Evolutionary conservation across 2,113 vertebrate genomes (phyloP), one percentile per base, ranked within the genome.

Genomic region (human (Homo sapiens)): DNA sequence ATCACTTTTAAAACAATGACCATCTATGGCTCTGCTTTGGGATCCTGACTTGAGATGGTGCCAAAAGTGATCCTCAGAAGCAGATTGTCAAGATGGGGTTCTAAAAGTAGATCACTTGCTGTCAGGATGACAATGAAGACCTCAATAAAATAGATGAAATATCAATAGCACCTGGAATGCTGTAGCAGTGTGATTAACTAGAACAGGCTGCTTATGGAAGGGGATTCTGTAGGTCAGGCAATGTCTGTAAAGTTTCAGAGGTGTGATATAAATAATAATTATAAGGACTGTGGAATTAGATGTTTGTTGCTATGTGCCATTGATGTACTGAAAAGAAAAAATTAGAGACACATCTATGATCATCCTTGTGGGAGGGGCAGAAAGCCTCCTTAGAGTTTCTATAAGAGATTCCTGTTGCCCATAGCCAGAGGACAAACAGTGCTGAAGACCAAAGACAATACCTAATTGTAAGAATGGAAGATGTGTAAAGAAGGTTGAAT

Each of bases 61-160:
- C 25, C 16, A 57, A 57, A 89, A 66, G 30, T 35, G 35, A 92
- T 64, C 66, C n/a, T 73, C 30, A 68, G n/a, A 55, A 84, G 13
- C 35, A 16, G 1, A 25, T 9, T 25, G 5, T 22, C 64, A 79
- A 25, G 10, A 40, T 50, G 12, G 4, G 0, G 2, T 35, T 81
- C 40, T 61, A 13, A 76, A 76, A 1, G 23, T 70, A 64, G 22
- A 35, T 61, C 14, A 43, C 20, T 87, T 35, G 38, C 17, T 86
- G 27, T 61, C 23, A 92, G 59, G 11, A 17, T 50, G 43, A 20
- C 23, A 55, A 25, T 64, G 68, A 17, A 57, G 6, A 50, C 14
- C 2, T 3, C 7, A 18, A 0, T 4, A 45, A 35, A 0, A 4
- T 4, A 70, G 11, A 18, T 30, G 23, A 91, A 48, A 38, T 50